phyloP scores from a whole-genome alignment of 92 coral and sea anemone species.

The Palythoa caribaeorum region DNA sequence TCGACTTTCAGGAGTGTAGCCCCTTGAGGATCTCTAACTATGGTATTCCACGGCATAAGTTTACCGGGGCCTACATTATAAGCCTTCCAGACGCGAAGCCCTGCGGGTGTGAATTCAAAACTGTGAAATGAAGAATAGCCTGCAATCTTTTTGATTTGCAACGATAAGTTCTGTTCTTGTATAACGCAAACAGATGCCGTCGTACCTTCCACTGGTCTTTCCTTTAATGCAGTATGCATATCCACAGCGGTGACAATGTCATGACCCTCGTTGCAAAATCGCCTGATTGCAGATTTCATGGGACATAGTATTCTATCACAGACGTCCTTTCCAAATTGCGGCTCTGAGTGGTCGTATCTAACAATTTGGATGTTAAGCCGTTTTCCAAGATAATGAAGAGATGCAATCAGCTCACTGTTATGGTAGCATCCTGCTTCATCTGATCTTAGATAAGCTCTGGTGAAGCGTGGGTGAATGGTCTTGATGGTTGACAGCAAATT shows the following conservation, averaged over 20 bases:
- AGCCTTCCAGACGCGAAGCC: conserved; percentile 64
- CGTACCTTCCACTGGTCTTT: conserved; percentile 62
- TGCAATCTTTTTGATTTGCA: conserved; percentile 51
- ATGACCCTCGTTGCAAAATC: conserved; percentile 64
- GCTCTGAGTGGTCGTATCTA: conserved; percentile 64
- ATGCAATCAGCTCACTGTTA: conserved; percentile 56
- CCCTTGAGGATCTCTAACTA: conserved; percentile 42
- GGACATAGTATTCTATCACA: conserved; percentile 65
- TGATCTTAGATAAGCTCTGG: conserved; percentile 48
- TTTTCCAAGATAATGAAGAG: conserved; percentile 49
- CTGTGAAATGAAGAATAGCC: conserved; percentile 49
- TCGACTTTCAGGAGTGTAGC: conserved; percentile 48
- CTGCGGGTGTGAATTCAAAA: conserved; percentile 52
- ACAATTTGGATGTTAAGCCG: conserved; percentile 48
- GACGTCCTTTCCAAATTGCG: conserved; percentile 52
- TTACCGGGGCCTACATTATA: conserved; percentile 60
- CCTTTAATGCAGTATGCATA: conserved; percentile 57
- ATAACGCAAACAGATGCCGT: conserved; percentile 53
- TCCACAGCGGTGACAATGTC: conserved; percentile 55
- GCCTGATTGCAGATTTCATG: conserved; percentile 60
- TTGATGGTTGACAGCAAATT: conserved; percentile 48
- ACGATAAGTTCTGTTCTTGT: conserved; percentile 52
- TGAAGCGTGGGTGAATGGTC: conserved; percentile 17
- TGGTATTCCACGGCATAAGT: conserved; percentile 55
- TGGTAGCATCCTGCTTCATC: conserved; percentile 70